Conservation (phyloP, 2,113 vertebrate species). For the Formicarius rufipectus region DNA sequence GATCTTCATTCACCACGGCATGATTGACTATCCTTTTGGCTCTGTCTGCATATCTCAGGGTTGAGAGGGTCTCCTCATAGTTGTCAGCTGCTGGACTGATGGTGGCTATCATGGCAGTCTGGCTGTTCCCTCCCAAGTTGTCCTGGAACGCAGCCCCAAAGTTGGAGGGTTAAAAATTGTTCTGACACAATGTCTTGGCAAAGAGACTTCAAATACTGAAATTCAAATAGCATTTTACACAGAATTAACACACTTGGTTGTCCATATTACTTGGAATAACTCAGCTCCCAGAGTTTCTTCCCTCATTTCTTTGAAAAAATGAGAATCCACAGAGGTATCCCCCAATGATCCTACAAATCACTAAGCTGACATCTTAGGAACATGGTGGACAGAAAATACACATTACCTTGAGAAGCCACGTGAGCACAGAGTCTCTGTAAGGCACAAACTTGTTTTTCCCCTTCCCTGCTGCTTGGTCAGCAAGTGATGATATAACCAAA, state of each 20-base stretch:
- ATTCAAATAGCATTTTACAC: neutral
- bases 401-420: conserved; percentile 97
- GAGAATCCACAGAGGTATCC: neutral
- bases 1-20: conserved; percentile 95
- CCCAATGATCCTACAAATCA: neutral
- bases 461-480: conserved; percentile 96
- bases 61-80: conserved; percentile 97
- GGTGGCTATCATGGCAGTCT: conserved; percentile 98
- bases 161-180: neutral
- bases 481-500: conserved; percentile 95
- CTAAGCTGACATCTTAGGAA: neutral
- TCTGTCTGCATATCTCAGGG: conserved; percentile 92
- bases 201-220: neutral
- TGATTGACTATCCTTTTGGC: conserved; percentile 98
- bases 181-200: neutral
- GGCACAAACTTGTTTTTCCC: conserved; percentile 97
- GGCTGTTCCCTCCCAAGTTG: conserved; percentile 97
- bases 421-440: conserved; percentile 98
- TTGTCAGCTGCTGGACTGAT: conserved; percentile 97
- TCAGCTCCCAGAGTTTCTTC: neutral
- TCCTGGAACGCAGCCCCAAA: conserved; percentile 77
- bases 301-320: neutral
- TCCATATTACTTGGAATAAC: neutral
- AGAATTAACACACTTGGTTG: neutral
- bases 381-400: neutral